phyloP scores from a whole-genome alignment of 1,140 invertebrate genomes.

The Drosophila kepulauana region DNA sequence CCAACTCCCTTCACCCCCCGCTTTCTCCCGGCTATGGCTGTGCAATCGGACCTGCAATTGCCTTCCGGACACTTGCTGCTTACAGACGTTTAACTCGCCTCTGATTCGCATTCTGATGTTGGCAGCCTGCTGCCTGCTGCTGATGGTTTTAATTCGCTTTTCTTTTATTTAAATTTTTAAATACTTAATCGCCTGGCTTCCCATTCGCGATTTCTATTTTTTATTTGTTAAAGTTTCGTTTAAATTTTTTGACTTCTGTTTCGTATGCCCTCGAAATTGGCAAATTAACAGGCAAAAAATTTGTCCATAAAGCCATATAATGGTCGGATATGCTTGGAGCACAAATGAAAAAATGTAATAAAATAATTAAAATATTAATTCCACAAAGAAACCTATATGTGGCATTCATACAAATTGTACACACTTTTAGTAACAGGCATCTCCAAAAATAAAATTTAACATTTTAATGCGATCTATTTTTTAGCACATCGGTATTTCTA shows the following conservation, averaged over 20 bases:
- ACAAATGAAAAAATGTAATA: background rate
- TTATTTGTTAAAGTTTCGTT: background rate
- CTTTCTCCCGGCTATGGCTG: slow-evolving; percentile 3
- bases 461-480: no score
- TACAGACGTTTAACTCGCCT: slow-evolving; percentile 74
- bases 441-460: no score
- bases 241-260: slow-evolving; percentile 67
- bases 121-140: background rate
- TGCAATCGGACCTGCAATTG: slow-evolving; percentile 66
- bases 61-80: slow-evolving; percentile 74
- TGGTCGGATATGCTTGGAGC: background rate
- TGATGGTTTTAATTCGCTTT: slow-evolving; percentile 52
- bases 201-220: slow-evolving; percentile 2
- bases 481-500: no score
- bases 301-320: slow-evolving; percentile 15
- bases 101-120: slow-evolving; percentile 8
- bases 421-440: no score
- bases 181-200: slow-evolving; percentile 31
- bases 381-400: no score
- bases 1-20: background rate
- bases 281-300: slow-evolving; percentile 18
- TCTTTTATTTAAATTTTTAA: slow-evolving; percentile 63
- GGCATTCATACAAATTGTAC: no score
- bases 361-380: slow-evolving; percentile 1
- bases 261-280: slow-evolving; percentile 62